Evolutionary conservation across 2,888 invertebrate species (phyloP).

Genomic region (Spicauda simplicius): DNA sequence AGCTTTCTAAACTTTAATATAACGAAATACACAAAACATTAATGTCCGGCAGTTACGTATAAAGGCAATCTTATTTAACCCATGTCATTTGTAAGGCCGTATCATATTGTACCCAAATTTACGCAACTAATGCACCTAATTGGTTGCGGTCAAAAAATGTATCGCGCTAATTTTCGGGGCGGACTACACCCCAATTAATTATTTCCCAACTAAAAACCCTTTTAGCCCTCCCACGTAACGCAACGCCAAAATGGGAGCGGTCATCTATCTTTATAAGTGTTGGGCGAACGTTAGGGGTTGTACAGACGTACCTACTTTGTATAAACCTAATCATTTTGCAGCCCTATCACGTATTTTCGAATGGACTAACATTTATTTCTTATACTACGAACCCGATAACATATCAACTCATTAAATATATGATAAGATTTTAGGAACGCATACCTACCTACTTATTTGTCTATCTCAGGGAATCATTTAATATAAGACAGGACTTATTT

Average conservation of each 20-base stretch:
- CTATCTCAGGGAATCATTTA: too few relatives aligned
- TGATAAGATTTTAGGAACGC: too few relatives aligned
- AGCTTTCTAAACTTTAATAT: neutral
- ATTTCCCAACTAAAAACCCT: constrained; percentile 69
- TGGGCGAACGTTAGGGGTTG: constrained; percentile 26
- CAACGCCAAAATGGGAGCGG: constrained; percentile 59
- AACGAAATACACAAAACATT: neutral
- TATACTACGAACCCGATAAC: too few relatives aligned
- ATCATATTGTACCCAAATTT: constrained; percentile 21
- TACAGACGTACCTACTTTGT: constrained; percentile 8
- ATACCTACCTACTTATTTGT: too few relatives aligned
- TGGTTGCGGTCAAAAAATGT: constrained; percentile 51
- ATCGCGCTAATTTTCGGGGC: constrained; percentile 63
- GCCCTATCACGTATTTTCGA: neutral
- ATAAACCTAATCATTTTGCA: neutral
- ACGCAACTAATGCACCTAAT: constrained; percentile 32
- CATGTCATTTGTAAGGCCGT: constrained; percentile 7
- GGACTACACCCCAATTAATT: constrained; percentile 71
- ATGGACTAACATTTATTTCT: too few relatives aligned
- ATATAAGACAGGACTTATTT: too few relatives aligned
- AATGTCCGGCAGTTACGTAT: neutral
- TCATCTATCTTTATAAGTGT: constrained; percentile 74
- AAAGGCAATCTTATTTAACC: neutral
- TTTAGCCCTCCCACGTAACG: constrained; percentile 65
- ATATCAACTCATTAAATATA: too few relatives aligned